Evolutionary conservation across 2,888 invertebrate genomes (phyloP).

Genomic region (Corythucha ciliata): DNA sequence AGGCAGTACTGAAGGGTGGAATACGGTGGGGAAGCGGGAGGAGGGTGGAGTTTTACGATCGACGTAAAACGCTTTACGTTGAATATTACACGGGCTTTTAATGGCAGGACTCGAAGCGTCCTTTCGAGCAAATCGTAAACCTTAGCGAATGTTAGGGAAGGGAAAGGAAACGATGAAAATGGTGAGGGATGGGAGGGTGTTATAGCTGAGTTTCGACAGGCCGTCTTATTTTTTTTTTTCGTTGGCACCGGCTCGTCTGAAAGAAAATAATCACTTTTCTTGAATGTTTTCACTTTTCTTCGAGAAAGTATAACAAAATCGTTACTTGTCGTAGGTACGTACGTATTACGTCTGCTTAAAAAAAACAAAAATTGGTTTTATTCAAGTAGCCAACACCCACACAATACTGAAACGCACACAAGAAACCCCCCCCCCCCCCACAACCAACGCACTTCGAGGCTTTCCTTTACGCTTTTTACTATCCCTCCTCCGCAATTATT

Average conservation of each 20-base stretch:
- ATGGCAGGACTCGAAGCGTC: conserved; percentile 20
- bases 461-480: no score
- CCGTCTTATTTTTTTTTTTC: not conserved
- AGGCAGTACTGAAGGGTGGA: no score
- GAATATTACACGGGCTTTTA: conserved; percentile 30
- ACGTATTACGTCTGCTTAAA: not conserved
- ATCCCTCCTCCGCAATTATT: no score
- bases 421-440: no score
- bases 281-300: not conserved
- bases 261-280: not conserved
- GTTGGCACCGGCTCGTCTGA: no score
- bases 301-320: no score
- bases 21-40: conserved; percentile 6
- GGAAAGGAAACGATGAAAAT: not conserved
- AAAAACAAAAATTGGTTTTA: not conserved
- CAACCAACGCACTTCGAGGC: no score
- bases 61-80: conserved; percentile 31
- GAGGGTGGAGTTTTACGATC: conserved; percentile 11
- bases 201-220: no score
- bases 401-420: no score
- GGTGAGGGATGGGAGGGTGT: no score
- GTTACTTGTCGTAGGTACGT: no score
- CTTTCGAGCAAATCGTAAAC: conserved; percentile 24
- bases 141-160: not conserved
- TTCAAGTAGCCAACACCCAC: not conserved